Evolutionary conservation across 2,113 vertebrate species (phyloP).

Genomic region (Trinectes maculatus): DNA sequence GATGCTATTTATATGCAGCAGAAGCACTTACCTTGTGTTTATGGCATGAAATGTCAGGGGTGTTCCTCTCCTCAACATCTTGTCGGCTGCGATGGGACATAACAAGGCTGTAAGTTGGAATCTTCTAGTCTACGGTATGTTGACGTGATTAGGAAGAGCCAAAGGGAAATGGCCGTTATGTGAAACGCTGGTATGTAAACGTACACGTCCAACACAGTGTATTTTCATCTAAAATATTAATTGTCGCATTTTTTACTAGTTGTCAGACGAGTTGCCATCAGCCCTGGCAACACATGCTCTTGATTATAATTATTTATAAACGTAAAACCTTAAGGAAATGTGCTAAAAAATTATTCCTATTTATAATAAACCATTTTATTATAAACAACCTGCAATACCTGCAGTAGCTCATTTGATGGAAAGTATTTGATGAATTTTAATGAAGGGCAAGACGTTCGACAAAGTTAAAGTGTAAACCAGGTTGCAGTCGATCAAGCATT

Average conservation of each 20-base stretch:
- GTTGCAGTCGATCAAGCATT: too few relatives aligned
- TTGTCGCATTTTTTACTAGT: too few relatives aligned
- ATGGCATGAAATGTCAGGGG: conserved; percentile 33
- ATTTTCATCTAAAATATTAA: neutral
- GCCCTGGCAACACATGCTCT: too few relatives aligned
- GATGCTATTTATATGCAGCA: conserved; percentile 70
- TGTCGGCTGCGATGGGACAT: neutral
- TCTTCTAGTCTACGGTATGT: neutral
- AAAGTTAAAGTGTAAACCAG: too few relatives aligned
- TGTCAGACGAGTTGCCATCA: neutral
- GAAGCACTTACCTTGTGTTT: conserved; percentile 54
- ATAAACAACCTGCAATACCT: too few relatives aligned
- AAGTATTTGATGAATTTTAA: too few relatives aligned
- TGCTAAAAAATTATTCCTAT: too few relatives aligned
- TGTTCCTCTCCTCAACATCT: conserved; percentile 17
- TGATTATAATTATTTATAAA: too few relatives aligned
- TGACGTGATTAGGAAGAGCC: neutral
- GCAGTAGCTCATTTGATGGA: too few relatives aligned
- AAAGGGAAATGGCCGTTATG: neutral
- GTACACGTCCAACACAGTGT: neutral
- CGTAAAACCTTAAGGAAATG: too few relatives aligned
- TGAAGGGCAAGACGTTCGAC: too few relatives aligned
- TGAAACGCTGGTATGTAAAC: neutral
- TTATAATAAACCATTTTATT: too few relatives aligned
- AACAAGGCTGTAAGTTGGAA: neutral